Percentiles rank a stretch among this genome's conserved stretches.
Evolutionary conservation across 2,797 vertebrate species (phyloP).

Genomic region (Pangasius macronema): DNA sequence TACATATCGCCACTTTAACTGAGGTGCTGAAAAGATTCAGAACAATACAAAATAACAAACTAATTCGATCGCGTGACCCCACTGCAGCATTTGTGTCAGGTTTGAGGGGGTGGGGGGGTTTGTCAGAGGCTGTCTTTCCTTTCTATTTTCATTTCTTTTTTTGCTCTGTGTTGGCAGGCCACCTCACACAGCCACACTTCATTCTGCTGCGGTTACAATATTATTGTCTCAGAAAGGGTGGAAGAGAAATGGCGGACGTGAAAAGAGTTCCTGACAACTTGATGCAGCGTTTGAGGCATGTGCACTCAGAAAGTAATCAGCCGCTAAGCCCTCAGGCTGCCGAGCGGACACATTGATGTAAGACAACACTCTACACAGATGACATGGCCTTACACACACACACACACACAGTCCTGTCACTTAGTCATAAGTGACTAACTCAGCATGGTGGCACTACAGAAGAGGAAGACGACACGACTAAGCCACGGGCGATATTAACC

Average conservation of each 20-base stretch:
- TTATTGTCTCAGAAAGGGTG: constrained; percentile 52
- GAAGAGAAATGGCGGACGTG: constrained; percentile 52
- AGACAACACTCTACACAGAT: constrained; percentile 53
- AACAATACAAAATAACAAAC: not conserved
- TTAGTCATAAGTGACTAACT: constrained; percentile 47
- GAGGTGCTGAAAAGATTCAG: not conserved
- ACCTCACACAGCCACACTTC: constrained; percentile 47
- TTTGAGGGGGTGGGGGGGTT: no score
- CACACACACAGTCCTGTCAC: constrained; percentile 24
- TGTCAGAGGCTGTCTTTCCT: not conserved
- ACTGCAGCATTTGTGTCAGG: not conserved
- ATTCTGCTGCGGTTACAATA: constrained; percentile 53
- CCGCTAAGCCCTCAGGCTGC: constrained; percentile 58
- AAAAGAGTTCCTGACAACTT: constrained; percentile 60
- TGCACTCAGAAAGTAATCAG: constrained; percentile 64
- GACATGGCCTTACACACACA: constrained; percentile 24
- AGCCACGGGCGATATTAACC: constrained; percentile 38
- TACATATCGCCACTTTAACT: not conserved
- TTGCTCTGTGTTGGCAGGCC: constrained; percentile 12
- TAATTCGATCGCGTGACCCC: no score
- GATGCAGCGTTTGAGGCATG: constrained; percentile 62
- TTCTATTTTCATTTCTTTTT: not conserved
- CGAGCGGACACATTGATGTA: constrained; percentile 61
- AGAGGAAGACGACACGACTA: constrained; percentile 16
- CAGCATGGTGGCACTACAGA: constrained; percentile 36